These are phyloP conservation scores for Papilio polyxenes DNA, from an alignment of 1,140 invertebrate species.

Conservation along the genomic window DNA sequence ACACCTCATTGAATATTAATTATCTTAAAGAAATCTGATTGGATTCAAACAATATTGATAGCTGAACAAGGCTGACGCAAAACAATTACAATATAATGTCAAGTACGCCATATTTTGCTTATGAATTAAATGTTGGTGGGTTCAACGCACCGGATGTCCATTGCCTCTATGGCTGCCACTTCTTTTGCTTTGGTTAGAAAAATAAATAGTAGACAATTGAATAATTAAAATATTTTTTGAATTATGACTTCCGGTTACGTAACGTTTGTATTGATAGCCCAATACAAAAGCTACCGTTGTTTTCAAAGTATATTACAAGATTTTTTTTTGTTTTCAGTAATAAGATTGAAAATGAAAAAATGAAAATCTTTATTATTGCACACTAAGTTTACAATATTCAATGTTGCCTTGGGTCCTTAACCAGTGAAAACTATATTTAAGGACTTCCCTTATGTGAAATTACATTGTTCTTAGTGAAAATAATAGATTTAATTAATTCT, in stretches of 20 bases:
- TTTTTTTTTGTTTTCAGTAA: too few relatives aligned
- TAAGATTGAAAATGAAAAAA: too few relatives aligned
- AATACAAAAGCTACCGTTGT: background rate
- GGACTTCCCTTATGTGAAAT: too few relatives aligned
- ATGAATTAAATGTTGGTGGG: constrained; percentile 33
- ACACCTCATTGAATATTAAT: constrained; percentile 25
- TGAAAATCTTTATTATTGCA: too few relatives aligned
- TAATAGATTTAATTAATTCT: too few relatives aligned
- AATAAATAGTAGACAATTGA: constrained; percentile 25
- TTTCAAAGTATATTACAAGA: too few relatives aligned
- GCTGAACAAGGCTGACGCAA: constrained; percentile 9
- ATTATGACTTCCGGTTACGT: constrained; percentile 22
- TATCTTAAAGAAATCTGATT: constrained; percentile 25
- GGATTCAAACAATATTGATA: constrained; percentile 20
- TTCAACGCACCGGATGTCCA: constrained; percentile 31
- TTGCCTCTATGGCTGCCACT: constrained; percentile 23
- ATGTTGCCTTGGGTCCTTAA: too few relatives aligned
- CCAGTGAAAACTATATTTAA: too few relatives aligned
- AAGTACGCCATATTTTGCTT: constrained; percentile 16
- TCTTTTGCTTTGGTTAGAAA: constrained; percentile 5
- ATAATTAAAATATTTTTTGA: constrained; percentile 25
- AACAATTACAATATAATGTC: constrained; percentile 31
- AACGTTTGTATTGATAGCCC: background rate
- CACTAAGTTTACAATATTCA: too few relatives aligned
- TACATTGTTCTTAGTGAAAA: too few relatives aligned